Evolutionary conservation across 2,113 vertebrate genomes (phyloP).

Genomic region (Nycticorax nycticorax): DNA sequence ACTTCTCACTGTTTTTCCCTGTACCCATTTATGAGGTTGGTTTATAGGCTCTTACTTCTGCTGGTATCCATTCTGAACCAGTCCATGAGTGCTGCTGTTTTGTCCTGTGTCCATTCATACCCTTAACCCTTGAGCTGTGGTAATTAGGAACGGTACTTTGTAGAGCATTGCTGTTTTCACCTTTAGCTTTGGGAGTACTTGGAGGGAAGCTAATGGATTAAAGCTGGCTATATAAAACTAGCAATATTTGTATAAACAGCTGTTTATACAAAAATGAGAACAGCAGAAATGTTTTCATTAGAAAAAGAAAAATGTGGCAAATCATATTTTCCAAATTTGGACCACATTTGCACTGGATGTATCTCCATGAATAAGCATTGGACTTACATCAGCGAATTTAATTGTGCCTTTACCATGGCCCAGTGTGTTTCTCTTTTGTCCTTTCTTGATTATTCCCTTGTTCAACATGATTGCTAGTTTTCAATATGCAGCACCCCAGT

Average conservation of each 20-base stretch:
- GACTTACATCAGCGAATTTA: neutral
- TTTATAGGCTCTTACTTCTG: neutral
- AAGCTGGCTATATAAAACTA: neutral
- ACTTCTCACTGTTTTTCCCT: neutral
- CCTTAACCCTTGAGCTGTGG: neutral
- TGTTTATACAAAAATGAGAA: neutral
- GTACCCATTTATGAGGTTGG: neutral
- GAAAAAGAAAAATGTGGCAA: neutral
- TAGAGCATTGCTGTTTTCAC: neutral
- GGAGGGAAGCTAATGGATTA: neutral
- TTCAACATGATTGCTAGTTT: constrained; percentile 30
- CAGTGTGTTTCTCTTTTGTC: neutral
- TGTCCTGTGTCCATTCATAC: neutral
- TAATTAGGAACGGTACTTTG: neutral
- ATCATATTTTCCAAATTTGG: neutral
- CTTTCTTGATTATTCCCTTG: neutral
- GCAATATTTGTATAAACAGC: neutral
- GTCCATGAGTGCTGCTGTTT: neutral
- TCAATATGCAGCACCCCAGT: neutral
- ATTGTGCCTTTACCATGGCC: neutral
- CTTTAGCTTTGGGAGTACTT: neutral
- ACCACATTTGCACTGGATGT: neutral
- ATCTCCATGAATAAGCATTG: neutral
- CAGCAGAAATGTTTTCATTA: neutral
- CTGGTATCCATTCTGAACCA: neutral